Evolutionary conservation across 1,140 invertebrate genomes (phyloP).

Genomic region (Diabrotica undecimpunctata): DNA sequence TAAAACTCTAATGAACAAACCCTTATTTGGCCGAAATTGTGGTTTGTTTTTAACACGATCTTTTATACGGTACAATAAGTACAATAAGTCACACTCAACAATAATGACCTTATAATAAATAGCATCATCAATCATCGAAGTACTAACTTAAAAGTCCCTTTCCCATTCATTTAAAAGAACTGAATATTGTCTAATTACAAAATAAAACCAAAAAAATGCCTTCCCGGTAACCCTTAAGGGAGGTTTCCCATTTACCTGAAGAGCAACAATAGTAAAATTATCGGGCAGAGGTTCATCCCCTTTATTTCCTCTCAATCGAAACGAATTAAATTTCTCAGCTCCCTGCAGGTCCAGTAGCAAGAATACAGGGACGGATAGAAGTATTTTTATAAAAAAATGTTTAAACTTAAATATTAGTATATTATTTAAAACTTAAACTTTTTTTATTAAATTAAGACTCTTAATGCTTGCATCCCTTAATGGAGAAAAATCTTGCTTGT

Average conservation of each 20-base stretch:
- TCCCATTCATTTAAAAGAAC: neutral
- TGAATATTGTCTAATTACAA: conserved; percentile 14
- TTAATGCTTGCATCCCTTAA: too few species aligned
- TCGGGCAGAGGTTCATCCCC: conserved; percentile 18
- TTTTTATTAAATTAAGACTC: too few species aligned
- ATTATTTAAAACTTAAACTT: too few species aligned
- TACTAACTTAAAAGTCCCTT: neutral
- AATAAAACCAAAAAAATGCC: conserved; percentile 13
- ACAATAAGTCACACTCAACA: neutral
- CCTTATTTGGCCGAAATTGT: too few species aligned
- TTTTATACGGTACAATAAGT: neutral
- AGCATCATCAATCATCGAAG: neutral
- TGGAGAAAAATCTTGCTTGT: too few species aligned
- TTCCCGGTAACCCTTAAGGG: conserved; percentile 10
- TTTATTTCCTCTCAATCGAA: conserved; percentile 20
- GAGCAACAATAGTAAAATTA: conserved; percentile 19
- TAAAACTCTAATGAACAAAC: too few species aligned
- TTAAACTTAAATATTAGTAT: too few species aligned
- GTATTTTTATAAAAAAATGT: too few species aligned
- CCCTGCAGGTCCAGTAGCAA: conserved; percentile 19
- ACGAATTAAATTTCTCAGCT: conserved; percentile 23
- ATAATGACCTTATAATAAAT: neutral
- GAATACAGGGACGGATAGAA: conserved; percentile 5
- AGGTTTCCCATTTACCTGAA: conserved; percentile 20
- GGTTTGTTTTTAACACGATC: too few species aligned